phyloP scores from a whole-genome alignment of 2,888 invertebrate genomes.

The Sinodicranocentrus sp. region DNA sequence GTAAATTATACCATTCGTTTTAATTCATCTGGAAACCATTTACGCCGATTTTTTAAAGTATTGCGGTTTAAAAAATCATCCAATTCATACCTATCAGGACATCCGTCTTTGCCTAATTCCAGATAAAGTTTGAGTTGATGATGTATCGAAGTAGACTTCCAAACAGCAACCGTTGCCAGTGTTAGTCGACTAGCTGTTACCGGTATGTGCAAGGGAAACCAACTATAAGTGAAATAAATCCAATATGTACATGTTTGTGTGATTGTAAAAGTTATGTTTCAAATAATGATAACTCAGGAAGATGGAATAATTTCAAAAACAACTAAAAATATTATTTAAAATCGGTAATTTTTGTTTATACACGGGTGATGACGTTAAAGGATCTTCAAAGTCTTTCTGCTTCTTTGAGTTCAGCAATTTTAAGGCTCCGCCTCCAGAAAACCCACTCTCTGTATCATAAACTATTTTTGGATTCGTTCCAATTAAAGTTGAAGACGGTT shows the following conservation, averaged over 20 bases:
- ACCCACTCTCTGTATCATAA: conserved; percentile 73
- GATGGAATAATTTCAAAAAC: background rate
- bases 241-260: too few relatives aligned
- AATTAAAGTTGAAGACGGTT: conserved; percentile 27
- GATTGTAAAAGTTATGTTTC: too few relatives aligned
- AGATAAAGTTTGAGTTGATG: conserved; percentile 68
- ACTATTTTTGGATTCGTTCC: conserved; percentile 38
- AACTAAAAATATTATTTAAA: conserved; percentile 5
- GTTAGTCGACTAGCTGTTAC: conserved; percentile 61
- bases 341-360: conserved; percentile 23
- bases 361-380: conserved; percentile 67
- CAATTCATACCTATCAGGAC: conserved; percentile 5
- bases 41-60: background rate
- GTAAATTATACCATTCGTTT: background rate
- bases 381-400: conserved; percentile 44
- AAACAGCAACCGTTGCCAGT: conserved; percentile 64
- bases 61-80: background rate
- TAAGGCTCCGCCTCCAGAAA: conserved; percentile 77
- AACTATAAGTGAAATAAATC: too few relatives aligned
- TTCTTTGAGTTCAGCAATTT: conserved; percentile 69
- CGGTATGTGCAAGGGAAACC: conserved; percentile 71
- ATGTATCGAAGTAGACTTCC: conserved; percentile 66
- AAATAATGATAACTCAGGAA: too few relatives aligned
- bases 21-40: too few relatives aligned
- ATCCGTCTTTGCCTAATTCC: conserved; percentile 63